phyloP scores from a whole-genome alignment of 1,140 invertebrate species.

The Holotrichia oblita region DNA sequence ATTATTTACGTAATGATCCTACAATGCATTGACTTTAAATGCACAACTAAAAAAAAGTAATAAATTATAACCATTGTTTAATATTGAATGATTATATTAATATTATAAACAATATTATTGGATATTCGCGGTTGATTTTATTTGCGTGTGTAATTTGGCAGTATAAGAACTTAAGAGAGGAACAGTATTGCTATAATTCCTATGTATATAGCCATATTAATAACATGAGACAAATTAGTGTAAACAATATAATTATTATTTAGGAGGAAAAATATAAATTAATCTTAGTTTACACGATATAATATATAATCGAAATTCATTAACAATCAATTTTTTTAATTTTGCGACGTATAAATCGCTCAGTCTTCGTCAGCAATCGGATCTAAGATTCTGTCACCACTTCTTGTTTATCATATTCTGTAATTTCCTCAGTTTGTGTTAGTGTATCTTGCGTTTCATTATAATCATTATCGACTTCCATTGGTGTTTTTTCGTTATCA shows the following conservation, averaged over 20 bases:
- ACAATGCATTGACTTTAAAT: too few relatives aligned
- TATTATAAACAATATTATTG: too few relatives aligned
- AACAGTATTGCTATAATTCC: too few relatives aligned
- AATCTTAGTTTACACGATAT: background rate
- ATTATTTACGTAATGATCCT: too few relatives aligned
- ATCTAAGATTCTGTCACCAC: background rate
- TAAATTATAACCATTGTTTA: too few relatives aligned
- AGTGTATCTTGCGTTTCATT: background rate
- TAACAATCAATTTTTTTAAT: background rate
- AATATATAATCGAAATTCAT: background rate
- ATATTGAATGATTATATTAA: too few relatives aligned
- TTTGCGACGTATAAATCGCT: background rate
- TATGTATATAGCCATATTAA: too few relatives aligned
- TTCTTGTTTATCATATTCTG: background rate
- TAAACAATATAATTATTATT: conserved; percentile 11
- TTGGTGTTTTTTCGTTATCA: conserved; percentile 3
- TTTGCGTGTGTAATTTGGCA: background rate
- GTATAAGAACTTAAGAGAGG: too few relatives aligned
- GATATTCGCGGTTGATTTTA: too few relatives aligned
- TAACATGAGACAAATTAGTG: too few relatives aligned
- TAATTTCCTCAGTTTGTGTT: background rate
- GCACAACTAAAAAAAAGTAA: too few relatives aligned
- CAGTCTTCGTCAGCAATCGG: conserved; percentile 8
- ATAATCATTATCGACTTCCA: background rate
- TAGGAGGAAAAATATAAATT: background rate